Evolutionary conservation across 2,888 invertebrate genomes (phyloP), one percentile per base, ranked within the genome.

Genomic region (Piscicola geometra): DNA sequence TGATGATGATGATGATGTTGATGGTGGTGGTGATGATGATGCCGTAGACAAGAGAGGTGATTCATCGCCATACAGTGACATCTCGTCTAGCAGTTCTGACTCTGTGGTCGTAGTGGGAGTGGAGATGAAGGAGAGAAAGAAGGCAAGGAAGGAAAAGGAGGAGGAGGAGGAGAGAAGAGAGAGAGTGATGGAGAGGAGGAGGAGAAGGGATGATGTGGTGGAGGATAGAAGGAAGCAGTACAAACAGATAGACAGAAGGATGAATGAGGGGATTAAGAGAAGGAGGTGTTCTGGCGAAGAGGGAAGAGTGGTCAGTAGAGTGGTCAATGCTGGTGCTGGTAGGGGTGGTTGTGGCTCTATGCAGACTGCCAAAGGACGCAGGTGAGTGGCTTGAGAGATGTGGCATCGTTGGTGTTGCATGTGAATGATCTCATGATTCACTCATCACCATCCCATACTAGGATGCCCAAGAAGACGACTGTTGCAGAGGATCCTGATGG

Each of bases 91-190:
- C 35, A 73, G 73, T 28, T 73, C 73, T 0, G 73, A 73, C n/a
- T 73, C 73, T 9, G 73, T 73, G 35, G 73, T 73, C 25, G 64
- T 73, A 33, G 56, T 73, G 9, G 73, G 73, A 30, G 73, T 73
- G 1, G 73, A 73, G 30, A 52, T 56, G 28, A 56, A 50, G 21
- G 35, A 64, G n/a, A 56, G 35, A n/a, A 73, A 64, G 73, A 73
- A 73, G 32, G 35, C 47, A 28, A 68, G 3, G 9, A 9, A 32
- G 9, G 41, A 41, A 5, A 41, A 41, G 15, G n/a, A 60, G 74
- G 28, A 35, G 9, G n/a, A 64, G 66, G n/a, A 71, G 32, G 30
- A 76, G 47, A 36, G 30, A 47, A 41, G 56, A 36, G 50, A 41
- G 71, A 33, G 30, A 30, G 21, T 12, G 30, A 1, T 47, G 52